Percentiles rank a stretch among this genome's conserved stretches.
These are phyloP conservation scores for Ammodramus savannarum DNA, from an alignment of 2,113 vertebrate species.

Conservation along the genomic window DNA sequence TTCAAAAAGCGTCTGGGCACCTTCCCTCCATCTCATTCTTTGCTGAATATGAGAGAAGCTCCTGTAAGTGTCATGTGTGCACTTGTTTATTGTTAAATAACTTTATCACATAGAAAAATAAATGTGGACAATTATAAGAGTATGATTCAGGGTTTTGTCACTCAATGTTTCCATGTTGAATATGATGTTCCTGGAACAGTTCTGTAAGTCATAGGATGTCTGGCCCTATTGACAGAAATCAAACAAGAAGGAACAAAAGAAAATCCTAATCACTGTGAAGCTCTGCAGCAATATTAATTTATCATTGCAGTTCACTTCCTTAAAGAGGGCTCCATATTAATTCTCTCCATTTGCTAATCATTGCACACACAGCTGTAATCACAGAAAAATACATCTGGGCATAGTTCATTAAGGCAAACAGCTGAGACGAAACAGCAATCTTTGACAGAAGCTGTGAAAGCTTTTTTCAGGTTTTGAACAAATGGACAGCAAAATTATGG, in stretches of 20 bases:
- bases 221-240: neutral
- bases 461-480: neutral
- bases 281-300: neutral
- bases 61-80: conserved; percentile 50
- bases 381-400: neutral
- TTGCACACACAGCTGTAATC: neutral
- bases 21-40: conserved; percentile 62
- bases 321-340: neutral
- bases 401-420: neutral
- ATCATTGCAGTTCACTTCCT: neutral
- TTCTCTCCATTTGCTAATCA: neutral
- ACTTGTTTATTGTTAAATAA: neutral
- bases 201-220: neutral
- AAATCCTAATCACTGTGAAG: neutral
- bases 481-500: neutral
- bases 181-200: neutral
- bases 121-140: neutral
- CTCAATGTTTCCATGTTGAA: neutral
- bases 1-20: conserved; percentile 73
- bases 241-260: neutral
- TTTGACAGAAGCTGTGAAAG: neutral
- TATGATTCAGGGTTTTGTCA: neutral
- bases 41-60: conserved; percentile 70
- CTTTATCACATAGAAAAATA: neutral
- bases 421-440: neutral